phyloP scores from a whole-genome alignment of 2,888 invertebrate genomes.

The Oligia strigilis region DNA sequence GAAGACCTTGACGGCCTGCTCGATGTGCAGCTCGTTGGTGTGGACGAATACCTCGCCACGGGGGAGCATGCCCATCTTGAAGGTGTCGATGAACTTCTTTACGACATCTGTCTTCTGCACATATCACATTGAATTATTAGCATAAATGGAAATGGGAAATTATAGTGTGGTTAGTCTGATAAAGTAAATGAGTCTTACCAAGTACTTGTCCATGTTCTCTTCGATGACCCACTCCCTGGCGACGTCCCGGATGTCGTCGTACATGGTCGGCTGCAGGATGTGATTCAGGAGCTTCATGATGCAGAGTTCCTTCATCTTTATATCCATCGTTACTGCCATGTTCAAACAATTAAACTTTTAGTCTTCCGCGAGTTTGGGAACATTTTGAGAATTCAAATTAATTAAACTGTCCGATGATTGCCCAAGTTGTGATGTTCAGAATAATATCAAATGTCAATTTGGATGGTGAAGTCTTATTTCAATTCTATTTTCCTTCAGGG shows the following conservation, averaged over 20 bases:
- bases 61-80: conserved; percentile 91
- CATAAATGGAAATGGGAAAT: not conserved
- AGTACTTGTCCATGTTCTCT: conserved; percentile 90
- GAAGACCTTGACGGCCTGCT: conserved; percentile 92
- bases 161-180: not conserved
- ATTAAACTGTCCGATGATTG: conserved; percentile 6
- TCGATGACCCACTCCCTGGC: conserved; percentile 91
- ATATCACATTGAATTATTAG: conserved; percentile 42
- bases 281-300: conserved; percentile 91
- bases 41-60: conserved; percentile 91
- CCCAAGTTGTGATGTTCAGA: conserved; percentile 18
- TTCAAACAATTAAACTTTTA: conserved; percentile 6
- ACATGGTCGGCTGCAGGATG: conserved; percentile 91
- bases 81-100: conserved; percentile 89
- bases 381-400: conserved; percentile 7
- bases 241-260: conserved; percentile 90
- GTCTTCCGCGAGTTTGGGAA: conserved; percentile 6
- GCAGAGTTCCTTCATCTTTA: conserved; percentile 90
- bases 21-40: conserved; percentile 91
- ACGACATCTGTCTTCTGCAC: conserved; percentile 90
- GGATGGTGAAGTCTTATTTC: conserved; percentile 17
- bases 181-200: conserved; percentile 74
- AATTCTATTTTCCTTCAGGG: conserved; percentile 26
- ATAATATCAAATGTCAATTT: conserved; percentile 37
- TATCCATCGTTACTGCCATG: conserved; percentile 86